Evolutionary conservation across 2,113 vertebrate species (phyloP).

Genomic region (Heptranchias perlo): DNA sequence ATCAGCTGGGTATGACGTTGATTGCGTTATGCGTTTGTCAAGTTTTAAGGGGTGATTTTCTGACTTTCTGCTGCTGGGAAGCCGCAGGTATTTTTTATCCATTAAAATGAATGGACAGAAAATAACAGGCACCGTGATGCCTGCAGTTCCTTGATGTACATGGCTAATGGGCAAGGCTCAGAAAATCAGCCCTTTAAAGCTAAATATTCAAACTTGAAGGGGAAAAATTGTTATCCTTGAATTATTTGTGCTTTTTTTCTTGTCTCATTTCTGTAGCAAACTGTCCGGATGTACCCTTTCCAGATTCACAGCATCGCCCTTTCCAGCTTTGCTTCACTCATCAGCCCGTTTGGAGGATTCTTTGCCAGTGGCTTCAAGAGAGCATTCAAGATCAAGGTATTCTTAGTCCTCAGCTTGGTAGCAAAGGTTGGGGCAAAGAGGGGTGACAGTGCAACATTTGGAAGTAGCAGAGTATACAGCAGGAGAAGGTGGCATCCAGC

Average conservation of each 20-base stretch:
- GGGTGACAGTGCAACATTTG: background rate
- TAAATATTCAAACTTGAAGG: background rate
- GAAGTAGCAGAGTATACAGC: background rate
- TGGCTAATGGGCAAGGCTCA: background rate
- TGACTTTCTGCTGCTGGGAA: background rate
- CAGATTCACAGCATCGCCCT: constrained; percentile 97
- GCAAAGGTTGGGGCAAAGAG: background rate
- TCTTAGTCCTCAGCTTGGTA: background rate
- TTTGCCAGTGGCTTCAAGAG: constrained; percentile 97
- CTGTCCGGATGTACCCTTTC: constrained; percentile 86
- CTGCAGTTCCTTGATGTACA: background rate
- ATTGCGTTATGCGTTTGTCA: background rate
- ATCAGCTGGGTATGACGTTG: constrained; percentile 76
- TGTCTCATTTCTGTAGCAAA: constrained; percentile 64
- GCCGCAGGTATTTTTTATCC: background rate
- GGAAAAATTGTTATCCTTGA: background rate
- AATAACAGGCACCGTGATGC: background rate
- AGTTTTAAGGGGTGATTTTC: background rate
- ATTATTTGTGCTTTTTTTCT: background rate
- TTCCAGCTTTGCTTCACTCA: constrained; percentile 87
- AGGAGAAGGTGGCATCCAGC: background rate
- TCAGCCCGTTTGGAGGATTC: constrained; percentile 93
- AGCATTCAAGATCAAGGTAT: constrained; percentile 97
- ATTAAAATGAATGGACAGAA: background rate
- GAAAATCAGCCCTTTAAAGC: background rate